Evolutionary conservation across 2,797 vertebrate genomes (phyloP), one percentile per base, ranked within the genome.

Genomic region (Jordanella pulchra): DNA sequence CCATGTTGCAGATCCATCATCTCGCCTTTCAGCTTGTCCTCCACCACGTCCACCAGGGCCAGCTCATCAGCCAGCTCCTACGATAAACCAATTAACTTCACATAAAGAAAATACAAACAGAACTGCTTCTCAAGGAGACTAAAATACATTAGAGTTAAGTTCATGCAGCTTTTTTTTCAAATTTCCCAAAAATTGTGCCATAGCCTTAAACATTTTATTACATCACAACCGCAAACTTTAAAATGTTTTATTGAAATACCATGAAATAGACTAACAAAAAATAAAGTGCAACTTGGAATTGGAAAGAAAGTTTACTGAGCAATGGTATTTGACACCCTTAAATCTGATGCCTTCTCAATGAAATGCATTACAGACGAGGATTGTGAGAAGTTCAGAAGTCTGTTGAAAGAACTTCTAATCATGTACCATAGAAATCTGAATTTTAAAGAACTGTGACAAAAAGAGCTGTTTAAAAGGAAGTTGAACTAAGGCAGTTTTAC

Each of bases 1-100:
- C 97, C 98, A 0, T 99, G 98, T 80, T 97, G 97, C 50, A 99
- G 93, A 81, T 99, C 98, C 97, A 99, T 95, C 97, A 98, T 97
- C 88, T 99, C 97, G 73, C 98, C 98, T 86, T 96, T 98, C 51
- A 99, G 94, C 83, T 96, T 97, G 87, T 99, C 98, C 91, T 99
- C 97, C 76, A 99, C 77, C 81, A 99, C 97, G 63, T 99, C 98
- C 77, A 99, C 97, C 48, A 99, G 89, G 25, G 98, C 97, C 80
- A 99, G 91, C 72, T 98, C 98, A 87, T 99, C 97, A 67, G 95
- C 93, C 80, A 98, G 89, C 61, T 93, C 95, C 97, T 99, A 77
- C 67, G 65, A 73, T 42, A 76, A 30, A 80, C 12, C 51, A 81
- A 55, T 2, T 28, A 27, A 27, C 6, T 4, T 74, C 51, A 81